Conservation (phyloP, 2,888 invertebrate genomes). For the Asteroscopus sphinx region DNA sequence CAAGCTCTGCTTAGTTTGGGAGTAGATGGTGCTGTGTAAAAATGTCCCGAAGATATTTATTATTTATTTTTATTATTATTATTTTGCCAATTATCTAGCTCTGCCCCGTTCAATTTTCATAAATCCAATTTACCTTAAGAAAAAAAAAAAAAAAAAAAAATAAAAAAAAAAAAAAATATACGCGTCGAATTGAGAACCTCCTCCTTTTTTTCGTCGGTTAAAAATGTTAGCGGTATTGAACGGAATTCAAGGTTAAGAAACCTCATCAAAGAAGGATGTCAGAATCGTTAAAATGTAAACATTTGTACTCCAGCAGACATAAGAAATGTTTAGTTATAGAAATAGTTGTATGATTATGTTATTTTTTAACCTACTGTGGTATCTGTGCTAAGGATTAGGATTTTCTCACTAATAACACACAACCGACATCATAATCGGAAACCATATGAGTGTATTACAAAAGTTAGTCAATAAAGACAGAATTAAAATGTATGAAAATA, state of each 20-base stretch:
- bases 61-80: no score
- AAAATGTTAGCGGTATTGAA: slow-evolving; percentile 2
- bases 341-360: not conserved
- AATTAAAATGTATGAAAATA: slow-evolving; percentile 9
- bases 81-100: not conserved
- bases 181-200: no score
- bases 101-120: not conserved
- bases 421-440: slow-evolving; percentile 3
- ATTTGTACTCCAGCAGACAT: slow-evolving; percentile 9
- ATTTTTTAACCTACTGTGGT: not conserved
- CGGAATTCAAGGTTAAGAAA: slow-evolving; percentile 10
- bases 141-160: no score
- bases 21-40: no score
- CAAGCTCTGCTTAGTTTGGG: no score
- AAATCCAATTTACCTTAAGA: slow-evolving; percentile 2
- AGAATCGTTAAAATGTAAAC: slow-evolving; percentile 7
- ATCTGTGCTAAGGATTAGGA: not conserved
- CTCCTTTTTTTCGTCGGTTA: no score
- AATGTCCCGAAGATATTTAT: no score
- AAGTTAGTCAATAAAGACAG: not conserved
- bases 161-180: no score
- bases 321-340: not conserved
- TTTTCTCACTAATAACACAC: not conserved
- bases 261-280: slow-evolving; percentile 6
- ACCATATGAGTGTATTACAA: not conserved